Base-by-base conservation (phyloP, 2,113 vertebrate genomes). In the Nestor notabilis region DNA sequence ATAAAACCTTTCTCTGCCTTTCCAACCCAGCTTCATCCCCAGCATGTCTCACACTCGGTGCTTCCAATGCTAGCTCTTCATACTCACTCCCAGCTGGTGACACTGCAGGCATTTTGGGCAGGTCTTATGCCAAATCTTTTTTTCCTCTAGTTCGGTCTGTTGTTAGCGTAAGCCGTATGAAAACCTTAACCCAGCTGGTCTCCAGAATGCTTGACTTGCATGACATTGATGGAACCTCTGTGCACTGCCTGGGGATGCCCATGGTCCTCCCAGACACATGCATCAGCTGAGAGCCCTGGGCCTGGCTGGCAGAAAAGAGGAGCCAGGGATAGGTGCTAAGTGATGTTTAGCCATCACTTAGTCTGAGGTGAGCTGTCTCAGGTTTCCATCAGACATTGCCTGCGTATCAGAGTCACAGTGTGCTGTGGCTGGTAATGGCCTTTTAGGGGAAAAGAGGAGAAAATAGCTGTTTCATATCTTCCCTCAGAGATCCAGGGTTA, bases 391-490 rank as follows among this genome's bases (percentile, higher is more conserved):
- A 75, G 25, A 35, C 15, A 5, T 10, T 6, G 0, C 13, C 46
- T 43, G 58, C 7, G 4, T 5, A 0, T 7, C 21, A 11, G 17
- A 65, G n/a, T 24, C 28, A n/a, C 27, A 31, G 21, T 3, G 8
- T 18, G 16, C 15, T 19, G 76, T 44, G 77, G 11, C 23, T 69
- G 33, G 39, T 23, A 12, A 18, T 1, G 7, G 33, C 20, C 17
- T 69, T 35, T 23, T 17, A 13, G 50, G 41, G 44, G 3, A 24
- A 61, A 39, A 74, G 29, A 68, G 16, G 21, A 68, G 76, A 46
- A 50, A 70, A 44, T 0, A 4, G 8, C 21, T 37, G 14, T 3
- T 87, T 39, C 0, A 0, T 17, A 3, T 4, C 15, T 64, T 33
- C 24, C 35, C 33, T 25, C 20, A 14, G 50, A 75, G 25, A 44